Evolutionary conservation across 1,140 invertebrate genomes (phyloP).

Genomic region (Drosophila busckii): DNA sequence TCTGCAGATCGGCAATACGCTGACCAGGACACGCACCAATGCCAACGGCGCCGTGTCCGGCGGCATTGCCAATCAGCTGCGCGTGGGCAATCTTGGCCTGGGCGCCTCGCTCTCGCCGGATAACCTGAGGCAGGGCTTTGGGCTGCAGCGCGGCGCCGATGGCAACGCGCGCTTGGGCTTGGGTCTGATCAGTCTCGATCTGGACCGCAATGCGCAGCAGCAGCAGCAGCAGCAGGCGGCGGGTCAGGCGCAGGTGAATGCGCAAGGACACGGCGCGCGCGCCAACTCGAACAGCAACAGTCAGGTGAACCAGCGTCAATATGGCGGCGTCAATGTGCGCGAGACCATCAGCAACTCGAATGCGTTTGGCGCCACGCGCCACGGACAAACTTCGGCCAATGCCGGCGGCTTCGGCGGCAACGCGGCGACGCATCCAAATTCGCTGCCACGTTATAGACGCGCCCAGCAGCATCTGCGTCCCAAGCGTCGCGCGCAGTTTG

Average conservation of each 20-base stretch:
- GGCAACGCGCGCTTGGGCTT: conserved; percentile 54
- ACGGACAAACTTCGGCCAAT: conserved; percentile 60
- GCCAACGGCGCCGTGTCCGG: conserved; percentile 49
- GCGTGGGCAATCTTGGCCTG: conserved; percentile 56
- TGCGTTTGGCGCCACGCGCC: conserved; percentile 44
- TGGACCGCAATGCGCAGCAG: conserved; percentile 46
- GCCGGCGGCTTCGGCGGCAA: conserved; percentile 52
- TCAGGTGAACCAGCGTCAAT: conserved; percentile 42
- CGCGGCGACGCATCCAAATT: conserved; percentile 33
- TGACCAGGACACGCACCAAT: conserved; percentile 56
- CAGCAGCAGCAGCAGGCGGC: conserved; percentile 32
- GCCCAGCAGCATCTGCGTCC: conserved; percentile 27
- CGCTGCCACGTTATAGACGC: conserved; percentile 20
- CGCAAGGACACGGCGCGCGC: conserved; percentile 45
- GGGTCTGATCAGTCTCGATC: conserved; percentile 57
- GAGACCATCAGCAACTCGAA: conserved; percentile 60
- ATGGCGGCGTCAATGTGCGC: conserved; percentile 46
- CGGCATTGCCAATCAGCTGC: conserved; percentile 59
- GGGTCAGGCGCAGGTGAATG: conserved; percentile 59
- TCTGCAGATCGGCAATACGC: conserved; percentile 62
- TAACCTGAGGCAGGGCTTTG: conserved; percentile 62
- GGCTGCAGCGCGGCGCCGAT: conserved; percentile 52
- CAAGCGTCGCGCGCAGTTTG: conserved; percentile 59
- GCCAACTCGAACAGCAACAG: conserved; percentile 50
- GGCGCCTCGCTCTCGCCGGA: conserved; percentile 56